These are phyloP conservation scores for Bubo blakistoni DNA, from an alignment of 2,113 vertebrate genomes.

Conservation along the genomic window DNA sequence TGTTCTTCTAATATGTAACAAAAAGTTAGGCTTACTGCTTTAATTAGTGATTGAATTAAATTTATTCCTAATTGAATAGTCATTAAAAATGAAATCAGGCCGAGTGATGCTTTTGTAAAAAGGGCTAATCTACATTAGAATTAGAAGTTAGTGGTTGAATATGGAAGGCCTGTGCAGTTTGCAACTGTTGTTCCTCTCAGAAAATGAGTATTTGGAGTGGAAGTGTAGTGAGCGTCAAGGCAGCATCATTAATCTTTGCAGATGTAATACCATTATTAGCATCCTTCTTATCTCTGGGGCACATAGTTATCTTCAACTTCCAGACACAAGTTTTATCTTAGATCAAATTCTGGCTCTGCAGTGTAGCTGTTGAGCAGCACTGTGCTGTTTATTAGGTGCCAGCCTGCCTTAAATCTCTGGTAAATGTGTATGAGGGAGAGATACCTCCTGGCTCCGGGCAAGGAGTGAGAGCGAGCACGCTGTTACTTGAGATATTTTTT, in stretches of 20 bases:
- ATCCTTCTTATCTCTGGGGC: background rate
- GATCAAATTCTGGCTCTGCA: background rate
- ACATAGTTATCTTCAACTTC: slow-evolving; percentile 5
- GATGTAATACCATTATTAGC: background rate
- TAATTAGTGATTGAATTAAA: background rate
- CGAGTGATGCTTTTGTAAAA: background rate
- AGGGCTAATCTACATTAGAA: background rate
- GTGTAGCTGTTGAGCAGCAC: background rate
- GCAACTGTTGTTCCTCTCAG: background rate
- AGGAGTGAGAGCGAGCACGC: background rate
- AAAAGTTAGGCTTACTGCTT: background rate
- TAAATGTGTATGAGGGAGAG: background rate
- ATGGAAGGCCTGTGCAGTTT: background rate
- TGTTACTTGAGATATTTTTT: background rate
- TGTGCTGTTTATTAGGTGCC: background rate
- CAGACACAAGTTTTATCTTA: background rate
- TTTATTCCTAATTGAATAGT: background rate
- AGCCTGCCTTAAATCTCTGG: slow-evolving; percentile 21
- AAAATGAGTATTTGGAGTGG: background rate
- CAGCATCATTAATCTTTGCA: background rate
- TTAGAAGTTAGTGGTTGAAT: background rate
- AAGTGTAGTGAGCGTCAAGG: background rate
- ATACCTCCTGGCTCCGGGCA: background rate
- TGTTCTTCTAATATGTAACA: background rate
- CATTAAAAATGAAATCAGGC: background rate